These are phyloP conservation scores for Cichladusa arquata DNA, from an alignment of 2,113 vertebrate genomes.

Conservation along the genomic window DNA sequence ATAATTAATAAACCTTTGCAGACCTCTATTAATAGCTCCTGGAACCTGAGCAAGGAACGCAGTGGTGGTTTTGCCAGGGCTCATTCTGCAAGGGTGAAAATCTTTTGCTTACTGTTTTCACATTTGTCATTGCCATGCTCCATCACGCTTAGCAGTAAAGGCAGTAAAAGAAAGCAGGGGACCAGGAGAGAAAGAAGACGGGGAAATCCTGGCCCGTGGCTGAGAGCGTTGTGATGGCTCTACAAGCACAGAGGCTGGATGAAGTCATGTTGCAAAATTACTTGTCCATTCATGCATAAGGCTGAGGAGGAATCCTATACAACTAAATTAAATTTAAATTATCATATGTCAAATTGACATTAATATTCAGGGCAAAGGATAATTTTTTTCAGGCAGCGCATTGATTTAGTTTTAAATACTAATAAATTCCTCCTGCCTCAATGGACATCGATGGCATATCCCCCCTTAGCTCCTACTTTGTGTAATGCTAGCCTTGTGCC, in stretches of 20 bases:
- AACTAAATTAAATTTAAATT: conserved; percentile 55
- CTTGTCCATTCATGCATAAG: conserved; percentile 44
- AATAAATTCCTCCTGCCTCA: neutral
- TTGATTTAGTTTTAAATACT: conserved; percentile 30
- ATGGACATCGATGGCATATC: rapidly evolving
- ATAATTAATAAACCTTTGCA: conserved; percentile 40
- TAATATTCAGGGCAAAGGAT: conserved; percentile 43
- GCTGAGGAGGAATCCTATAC: conserved; percentile 16
- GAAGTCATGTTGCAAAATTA: conserved; percentile 41
- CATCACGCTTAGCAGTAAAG: conserved; percentile 37
- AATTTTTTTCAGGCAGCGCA: conserved; percentile 19
- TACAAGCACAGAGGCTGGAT: conserved; percentile 26
- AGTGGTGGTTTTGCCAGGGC: neutral
- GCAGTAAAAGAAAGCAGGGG: conserved; percentile 21
- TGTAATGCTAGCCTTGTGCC: rapidly evolving
- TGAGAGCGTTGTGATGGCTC: neutral
- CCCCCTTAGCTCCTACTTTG: neutral
- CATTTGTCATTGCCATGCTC: conserved; percentile 30
- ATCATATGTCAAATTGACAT: conserved; percentile 35
- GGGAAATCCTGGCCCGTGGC: conserved; percentile 16
- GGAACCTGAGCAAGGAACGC: neutral
- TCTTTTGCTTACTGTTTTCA: conserved; percentile 54
- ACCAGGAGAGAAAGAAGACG: neutral
- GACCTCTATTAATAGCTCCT: conserved; percentile 43
- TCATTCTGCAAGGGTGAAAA: conserved; percentile 5